Evolutionary conservation across 2,888 invertebrate species (phyloP).

Genomic region (Morinoia aosen): DNA sequence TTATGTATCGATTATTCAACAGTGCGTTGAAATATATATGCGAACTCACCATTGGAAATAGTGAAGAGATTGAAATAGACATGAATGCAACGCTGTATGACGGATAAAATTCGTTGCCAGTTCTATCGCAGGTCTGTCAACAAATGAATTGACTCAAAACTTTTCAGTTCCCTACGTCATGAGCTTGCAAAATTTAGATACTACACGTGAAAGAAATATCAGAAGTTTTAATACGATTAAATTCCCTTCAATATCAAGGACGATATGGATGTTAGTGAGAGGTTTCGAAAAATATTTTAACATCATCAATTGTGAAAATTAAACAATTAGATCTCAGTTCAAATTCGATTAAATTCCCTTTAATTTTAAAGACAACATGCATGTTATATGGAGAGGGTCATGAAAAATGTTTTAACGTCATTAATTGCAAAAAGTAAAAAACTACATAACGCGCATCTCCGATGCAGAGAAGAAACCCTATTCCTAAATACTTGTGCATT

Average conservation of each 20-base stretch:
- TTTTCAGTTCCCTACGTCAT: no score
- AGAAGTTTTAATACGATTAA: no score
- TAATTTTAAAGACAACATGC: not conserved
- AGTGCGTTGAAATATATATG: no score
- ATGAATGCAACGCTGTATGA: not conserved
- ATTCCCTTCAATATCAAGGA: not conserved
- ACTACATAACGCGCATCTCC: not conserved
- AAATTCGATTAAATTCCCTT: no score
- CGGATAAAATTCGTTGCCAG: not conserved
- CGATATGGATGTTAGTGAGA: not conserved
- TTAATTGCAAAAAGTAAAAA: not conserved
- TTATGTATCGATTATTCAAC: no score
- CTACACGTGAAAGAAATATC: no score
- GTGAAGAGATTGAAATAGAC: not conserved
- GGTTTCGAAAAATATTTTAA: not conserved
- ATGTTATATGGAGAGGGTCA: not conserved
- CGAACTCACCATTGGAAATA: not conserved
- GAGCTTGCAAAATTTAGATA: no score
- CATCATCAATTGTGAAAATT: not conserved
- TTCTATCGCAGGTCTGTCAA: not conserved
- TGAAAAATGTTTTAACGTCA: not conserved
- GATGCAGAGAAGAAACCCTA: not conserved
- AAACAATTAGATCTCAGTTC: no score
- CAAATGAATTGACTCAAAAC: not conserved
- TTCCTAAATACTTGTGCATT: not conserved